Conservation (phyloP, 2,888 invertebrate genomes). For the Aleiodes alternator region DNA sequence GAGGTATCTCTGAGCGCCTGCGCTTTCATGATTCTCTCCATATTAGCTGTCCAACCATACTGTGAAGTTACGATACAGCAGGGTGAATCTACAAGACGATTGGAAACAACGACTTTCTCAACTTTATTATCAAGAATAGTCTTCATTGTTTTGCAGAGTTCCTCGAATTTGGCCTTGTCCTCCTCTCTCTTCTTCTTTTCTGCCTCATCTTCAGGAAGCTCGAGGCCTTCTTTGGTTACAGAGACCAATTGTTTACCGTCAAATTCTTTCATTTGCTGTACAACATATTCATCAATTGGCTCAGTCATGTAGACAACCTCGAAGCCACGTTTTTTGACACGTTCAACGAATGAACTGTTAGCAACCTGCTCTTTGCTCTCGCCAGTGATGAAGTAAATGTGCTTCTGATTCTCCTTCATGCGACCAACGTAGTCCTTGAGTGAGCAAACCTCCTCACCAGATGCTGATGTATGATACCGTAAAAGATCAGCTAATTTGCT, state of each 20-base stretch:
- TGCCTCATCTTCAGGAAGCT: slow-evolving; percentile 97
- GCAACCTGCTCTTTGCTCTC: slow-evolving; percentile 95
- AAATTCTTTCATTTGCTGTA: slow-evolving; percentile 98
- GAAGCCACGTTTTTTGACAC: slow-evolving; percentile 97
- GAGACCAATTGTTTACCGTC: slow-evolving; percentile 97
- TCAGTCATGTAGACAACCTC: slow-evolving; percentile 99
- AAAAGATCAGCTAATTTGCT: slow-evolving; percentile 90
- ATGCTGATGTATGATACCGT: slow-evolving; percentile 94
- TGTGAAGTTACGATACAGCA: slow-evolving; percentile 99
- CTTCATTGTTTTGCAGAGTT: slow-evolving; percentile 93
- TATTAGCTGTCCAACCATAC: slow-evolving; percentile 99
- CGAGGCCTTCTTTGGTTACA: slow-evolving; percentile 98
- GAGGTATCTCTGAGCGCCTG: slow-evolving; percentile 97
- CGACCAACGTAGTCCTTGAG: slow-evolving; percentile 97
- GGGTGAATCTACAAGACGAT: slow-evolving; percentile 96
- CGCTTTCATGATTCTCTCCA: slow-evolving; percentile 99
- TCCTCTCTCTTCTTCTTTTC: slow-evolving; percentile 98
- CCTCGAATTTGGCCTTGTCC: slow-evolving; percentile 86
- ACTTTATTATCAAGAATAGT: slow-evolving; percentile 98
- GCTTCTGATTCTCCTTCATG: slow-evolving; percentile 99
- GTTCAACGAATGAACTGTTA: slow-evolving; percentile 98
- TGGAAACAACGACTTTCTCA: slow-evolving; percentile 97
- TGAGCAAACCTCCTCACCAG: slow-evolving; percentile 95
- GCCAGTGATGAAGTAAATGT: slow-evolving; percentile 99
- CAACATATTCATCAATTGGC: slow-evolving; percentile 99